These are phyloP conservation scores for Etheostoma perlongum DNA, from an alignment of 2,797 vertebrate species.

Conservation along the genomic window DNA sequence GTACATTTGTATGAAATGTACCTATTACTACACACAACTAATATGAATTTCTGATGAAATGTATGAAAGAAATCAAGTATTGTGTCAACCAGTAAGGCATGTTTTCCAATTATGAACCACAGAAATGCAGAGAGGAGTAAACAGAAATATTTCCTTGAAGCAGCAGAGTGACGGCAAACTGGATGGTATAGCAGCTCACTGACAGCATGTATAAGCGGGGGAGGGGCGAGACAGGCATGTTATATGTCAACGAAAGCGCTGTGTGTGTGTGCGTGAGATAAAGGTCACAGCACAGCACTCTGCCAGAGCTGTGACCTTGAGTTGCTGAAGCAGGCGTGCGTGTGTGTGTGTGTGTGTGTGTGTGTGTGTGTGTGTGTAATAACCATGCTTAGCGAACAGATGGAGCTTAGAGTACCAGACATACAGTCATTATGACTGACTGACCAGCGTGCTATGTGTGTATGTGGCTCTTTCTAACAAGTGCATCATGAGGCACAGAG, in stretches of 20 bases:
- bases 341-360: constrained; percentile 22
- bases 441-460: constrained; percentile 63
- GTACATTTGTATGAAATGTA: neutral
- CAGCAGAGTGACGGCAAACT: constrained; percentile 38
- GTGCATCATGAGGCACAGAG: constrained; percentile 57
- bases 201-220: constrained; percentile 53
- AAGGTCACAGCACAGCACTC: constrained; percentile 78
- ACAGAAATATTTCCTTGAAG: constrained; percentile 54
- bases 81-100: neutral
- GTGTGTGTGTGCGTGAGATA: constrained; percentile 63
- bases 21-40: neutral
- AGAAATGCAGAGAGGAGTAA: neutral
- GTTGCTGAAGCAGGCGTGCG: constrained; percentile 70
- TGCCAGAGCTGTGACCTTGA: constrained; percentile 80
- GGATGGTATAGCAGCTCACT: constrained; percentile 53
- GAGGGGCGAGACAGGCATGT: constrained; percentile 72
- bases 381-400: constrained; percentile 84
- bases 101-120: neutral
- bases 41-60: neutral
- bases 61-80: neutral
- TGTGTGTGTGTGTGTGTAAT: constrained; percentile 67
- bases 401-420: constrained; percentile 83
- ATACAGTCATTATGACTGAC: constrained; percentile 82
- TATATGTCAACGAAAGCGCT: constrained; percentile 78
- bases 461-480: constrained; percentile 72